A percentile compares a stretch with the other conserved stretches of the same genome.
Conservation (phyloP, 2,113 vertebrate species). For the Ammodytes dubius region DNA sequence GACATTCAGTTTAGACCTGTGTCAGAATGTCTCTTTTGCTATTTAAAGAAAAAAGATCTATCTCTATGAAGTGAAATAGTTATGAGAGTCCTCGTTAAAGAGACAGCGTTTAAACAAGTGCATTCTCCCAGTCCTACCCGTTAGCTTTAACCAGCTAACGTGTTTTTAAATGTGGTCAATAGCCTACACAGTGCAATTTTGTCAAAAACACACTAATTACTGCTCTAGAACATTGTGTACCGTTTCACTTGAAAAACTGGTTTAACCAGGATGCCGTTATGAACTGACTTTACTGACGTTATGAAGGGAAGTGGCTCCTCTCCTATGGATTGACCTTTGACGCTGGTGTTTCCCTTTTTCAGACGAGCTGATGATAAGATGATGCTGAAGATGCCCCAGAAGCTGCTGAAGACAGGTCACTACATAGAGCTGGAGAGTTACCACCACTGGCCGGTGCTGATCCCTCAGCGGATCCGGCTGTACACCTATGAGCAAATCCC, state of each 20-base stretch:
- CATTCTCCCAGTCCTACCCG: no score
- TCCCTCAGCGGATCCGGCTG: constrained; percentile 93
- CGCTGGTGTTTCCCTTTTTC: neutral
- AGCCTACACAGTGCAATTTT: neutral
- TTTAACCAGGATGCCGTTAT: neutral
- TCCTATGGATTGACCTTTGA: neutral
- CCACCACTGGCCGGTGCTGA: constrained; percentile 95
- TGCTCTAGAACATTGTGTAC: neutral
- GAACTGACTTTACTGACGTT: neutral
- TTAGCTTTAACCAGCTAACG: neutral
- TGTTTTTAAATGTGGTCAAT: neutral
- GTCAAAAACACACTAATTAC: neutral
- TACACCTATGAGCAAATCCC: constrained; percentile 98
- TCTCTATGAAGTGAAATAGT: neutral
- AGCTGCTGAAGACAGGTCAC: constrained; percentile 91
- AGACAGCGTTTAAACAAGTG: neutral
- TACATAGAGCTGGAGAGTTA: constrained; percentile 96
- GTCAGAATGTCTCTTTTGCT: neutral
- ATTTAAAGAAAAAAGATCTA: neutral
- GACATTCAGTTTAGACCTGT: neutral
- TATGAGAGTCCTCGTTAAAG: neutral
- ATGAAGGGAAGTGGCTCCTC: no score
- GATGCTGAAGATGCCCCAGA: constrained; percentile 90
- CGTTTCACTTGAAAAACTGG: neutral
- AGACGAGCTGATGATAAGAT: constrained; percentile 50